A percentile compares a stretch with the other conserved stretches of the same genome.
phyloP scores from a whole-genome alignment of 2,797 vertebrate genomes.

The Cynodonichthys magdalenae region DNA sequence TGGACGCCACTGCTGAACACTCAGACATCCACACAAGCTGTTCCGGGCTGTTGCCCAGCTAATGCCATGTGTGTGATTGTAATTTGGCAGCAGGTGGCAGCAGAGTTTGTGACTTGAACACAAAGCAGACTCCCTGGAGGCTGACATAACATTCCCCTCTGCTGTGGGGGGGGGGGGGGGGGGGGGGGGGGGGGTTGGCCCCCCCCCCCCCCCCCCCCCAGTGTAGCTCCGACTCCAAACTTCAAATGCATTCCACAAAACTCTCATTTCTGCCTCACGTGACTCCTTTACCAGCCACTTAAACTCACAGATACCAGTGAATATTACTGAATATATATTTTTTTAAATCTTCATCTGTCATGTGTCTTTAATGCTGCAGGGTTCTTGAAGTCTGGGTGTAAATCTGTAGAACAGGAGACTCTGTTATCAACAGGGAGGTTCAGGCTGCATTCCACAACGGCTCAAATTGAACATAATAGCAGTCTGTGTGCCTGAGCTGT shows the following conservation, averaged over 20 bases:
- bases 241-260: conserved; percentile 29
- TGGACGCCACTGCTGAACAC: neutral
- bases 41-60: neutral
- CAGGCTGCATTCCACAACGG: neutral
- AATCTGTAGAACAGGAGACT: neutral
- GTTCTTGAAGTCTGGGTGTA: neutral
- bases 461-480: conserved; percentile 12
- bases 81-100: conserved; percentile 62
- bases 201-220: neutral
- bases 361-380: neutral
- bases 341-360: neutral
- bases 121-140: conserved; percentile 15
- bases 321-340: neutral
- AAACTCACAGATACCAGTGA: neutral
- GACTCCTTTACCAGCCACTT: neutral
- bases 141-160: conserved; percentile 53
- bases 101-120: conserved; percentile 45
- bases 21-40: neutral
- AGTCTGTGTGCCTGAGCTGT: conserved; percentile 6
- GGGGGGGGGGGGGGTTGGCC: too few relatives aligned
- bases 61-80: conserved; percentile 4
- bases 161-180: too few relatives aligned
- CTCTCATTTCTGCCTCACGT: neutral
- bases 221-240: conserved; percentile 31
- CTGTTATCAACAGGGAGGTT: conserved; percentile 6